These are phyloP conservation scores for Lampris megalopsis DNA, from an alignment of 2,113 vertebrate genomes.

Conservation along the genomic window DNA sequence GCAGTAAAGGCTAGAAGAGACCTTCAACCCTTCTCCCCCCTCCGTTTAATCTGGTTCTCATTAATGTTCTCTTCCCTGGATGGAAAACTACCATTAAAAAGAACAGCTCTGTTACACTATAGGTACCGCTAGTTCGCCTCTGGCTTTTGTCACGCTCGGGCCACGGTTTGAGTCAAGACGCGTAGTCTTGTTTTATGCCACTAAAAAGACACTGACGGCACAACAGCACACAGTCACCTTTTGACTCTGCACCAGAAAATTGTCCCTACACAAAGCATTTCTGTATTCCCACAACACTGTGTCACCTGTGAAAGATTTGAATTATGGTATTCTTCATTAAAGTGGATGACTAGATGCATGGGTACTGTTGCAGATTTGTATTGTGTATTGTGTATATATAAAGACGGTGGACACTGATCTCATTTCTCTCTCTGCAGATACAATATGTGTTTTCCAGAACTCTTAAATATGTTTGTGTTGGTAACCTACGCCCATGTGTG, in stretches of 20 bases:
- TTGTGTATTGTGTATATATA: not conserved
- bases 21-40: slow-evolving; percentile 2
- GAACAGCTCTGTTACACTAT: slow-evolving; percentile 4
- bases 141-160: not conserved
- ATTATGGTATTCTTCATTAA: too few species aligned
- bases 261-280: not conserved
- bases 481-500: too few species aligned
- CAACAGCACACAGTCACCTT: not conserved
- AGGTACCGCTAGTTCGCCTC: not conserved
- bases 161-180: not conserved
- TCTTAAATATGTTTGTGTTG: too few species aligned
- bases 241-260: not conserved
- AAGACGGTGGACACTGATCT: slow-evolving; percentile 45
- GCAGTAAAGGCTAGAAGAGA: not conserved
- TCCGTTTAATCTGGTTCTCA: slow-evolving; percentile 30
- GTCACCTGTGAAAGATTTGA: too few species aligned
- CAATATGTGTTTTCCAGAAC: too few species aligned
- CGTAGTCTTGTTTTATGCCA: not conserved
- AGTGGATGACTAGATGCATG: not conserved
- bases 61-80: slow-evolving; percentile 25
- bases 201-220: not conserved
- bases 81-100: slow-evolving; percentile 20
- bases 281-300: not conserved
- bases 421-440: not conserved
- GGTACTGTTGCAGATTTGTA: slow-evolving; percentile 25